These are phyloP conservation scores for Euclidia mi DNA, from an alignment of 2,888 invertebrate species.

Conservation along the genomic window DNA sequence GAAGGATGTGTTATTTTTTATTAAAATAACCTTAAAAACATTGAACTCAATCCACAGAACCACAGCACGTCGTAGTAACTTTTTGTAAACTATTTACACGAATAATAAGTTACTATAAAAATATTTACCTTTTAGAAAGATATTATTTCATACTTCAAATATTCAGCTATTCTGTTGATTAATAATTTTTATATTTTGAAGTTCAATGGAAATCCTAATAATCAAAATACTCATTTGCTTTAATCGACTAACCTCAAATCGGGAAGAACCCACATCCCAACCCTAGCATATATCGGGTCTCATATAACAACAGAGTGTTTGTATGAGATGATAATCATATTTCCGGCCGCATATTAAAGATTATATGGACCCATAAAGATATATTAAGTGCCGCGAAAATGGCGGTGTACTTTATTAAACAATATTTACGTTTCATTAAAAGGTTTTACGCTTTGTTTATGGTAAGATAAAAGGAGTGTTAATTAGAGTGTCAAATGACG, in stretches of 20 bases:
- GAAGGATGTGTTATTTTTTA: too few relatives aligned
- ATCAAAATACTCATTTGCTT: neutral
- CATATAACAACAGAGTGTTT: constrained; percentile 74
- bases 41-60: too few relatives aligned
- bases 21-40: too few relatives aligned
- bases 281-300: constrained; percentile 70
- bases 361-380: constrained; percentile 83
- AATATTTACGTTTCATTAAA: constrained; percentile 82
- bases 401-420: constrained; percentile 76
- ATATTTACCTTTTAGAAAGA: too few relatives aligned
- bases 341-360: constrained; percentile 78
- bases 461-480: constrained; percentile 56
- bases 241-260: constrained; percentile 33
- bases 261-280: constrained; percentile 59
- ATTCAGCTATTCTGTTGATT: too few relatives aligned
- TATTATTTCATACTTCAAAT: too few relatives aligned
- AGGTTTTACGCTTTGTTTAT: constrained; percentile 62
- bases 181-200: too few relatives aligned
- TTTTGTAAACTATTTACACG: too few relatives aligned
- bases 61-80: too few relatives aligned
- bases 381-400: constrained; percentile 71
- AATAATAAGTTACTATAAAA: too few relatives aligned
- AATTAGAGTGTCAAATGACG: constrained; percentile 53
- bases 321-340: constrained; percentile 81
- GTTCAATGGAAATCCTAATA: too few relatives aligned